Base-by-base conservation (phyloP, 2,888 invertebrate species). In the Agrotis segetum region DNA sequence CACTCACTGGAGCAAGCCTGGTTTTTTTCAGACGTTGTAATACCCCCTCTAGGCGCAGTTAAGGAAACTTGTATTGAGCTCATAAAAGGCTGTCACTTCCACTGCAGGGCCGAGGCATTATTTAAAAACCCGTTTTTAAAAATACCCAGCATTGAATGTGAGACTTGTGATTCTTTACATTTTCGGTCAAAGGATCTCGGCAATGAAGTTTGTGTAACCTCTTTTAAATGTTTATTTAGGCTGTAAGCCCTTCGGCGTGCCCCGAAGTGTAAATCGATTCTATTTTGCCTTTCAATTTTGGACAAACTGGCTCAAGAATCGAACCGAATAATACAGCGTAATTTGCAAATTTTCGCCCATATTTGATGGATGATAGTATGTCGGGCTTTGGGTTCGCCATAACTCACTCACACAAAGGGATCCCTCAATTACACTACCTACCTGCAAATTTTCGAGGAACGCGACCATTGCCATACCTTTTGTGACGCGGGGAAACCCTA, bases 371-470 rank as follows among this genome's bases (percentile, higher is more conserved):
- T 63, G 52, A 29, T 11, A 52, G 40, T 40, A 17, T 34, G 3
- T 63, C 19, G 24, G 44, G 17, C 9, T 9, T 47, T 5, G 49
- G 24, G 66, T 47, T 62, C 53, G 49, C 49, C 46, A 53, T 78
- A 56, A 70, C 53, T 58, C 24, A 66, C 24, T 13, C 34, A 47
- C 14, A 77, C 49, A 77, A 81, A 58, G 52, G 63, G 16, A 34
- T 34, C 58, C 52, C 34, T 34, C 34, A 46, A 71, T 70, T 70
- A 60, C n/a, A 13, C 21, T 50, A 49, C 13, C 65, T 66, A 24
- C 60, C 68, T 77, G 53, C 46, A 29, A 52, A 67, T 58, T 77
- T 77, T 77, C 24, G 19, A 14, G 24, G 21, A 67, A 40, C 46
- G 11, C 47, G 40, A 47, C 40, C 40, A 34, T 47, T 47, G 14